A percentile compares a stretch with the other conserved stretches of the same genome.
These are phyloP conservation scores for Caenorhabditis doughertyi DNA, from an alignment of 2,888 invertebrate genomes.

Conservation along the genomic window DNA sequence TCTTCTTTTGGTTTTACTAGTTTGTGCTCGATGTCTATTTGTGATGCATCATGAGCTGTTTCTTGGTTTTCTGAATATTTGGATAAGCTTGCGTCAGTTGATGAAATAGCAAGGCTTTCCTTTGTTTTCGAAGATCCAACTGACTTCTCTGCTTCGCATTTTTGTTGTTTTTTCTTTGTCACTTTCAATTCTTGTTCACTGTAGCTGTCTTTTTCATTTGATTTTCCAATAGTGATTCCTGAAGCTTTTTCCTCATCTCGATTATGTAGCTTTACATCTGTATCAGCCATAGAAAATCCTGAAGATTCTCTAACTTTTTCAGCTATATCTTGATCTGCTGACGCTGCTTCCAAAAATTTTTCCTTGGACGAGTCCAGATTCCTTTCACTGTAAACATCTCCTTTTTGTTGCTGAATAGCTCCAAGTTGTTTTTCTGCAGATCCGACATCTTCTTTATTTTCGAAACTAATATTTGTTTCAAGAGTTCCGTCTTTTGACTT, in stretches of 20 bases:
- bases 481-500: constrained; percentile 5
- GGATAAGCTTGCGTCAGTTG: constrained; percentile 5
- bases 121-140: not conserved
- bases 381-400: constrained; percentile 17
- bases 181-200: constrained; percentile 43
- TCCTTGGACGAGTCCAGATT: constrained; percentile 10
- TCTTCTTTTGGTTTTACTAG: not conserved
- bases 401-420: not conserved
- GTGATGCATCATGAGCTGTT: constrained; percentile 6
- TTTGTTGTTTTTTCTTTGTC: constrained; percentile 31
- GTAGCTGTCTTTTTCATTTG: constrained; percentile 34
- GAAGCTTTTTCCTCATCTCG: not conserved
- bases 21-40: not conserved
- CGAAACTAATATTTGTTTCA: not conserved
- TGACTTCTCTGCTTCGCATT: not conserved
- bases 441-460: not conserved
- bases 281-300: not conserved
- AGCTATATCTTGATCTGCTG: not conserved
- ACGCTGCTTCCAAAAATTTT: not conserved
- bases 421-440: not conserved
- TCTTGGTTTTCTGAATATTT: constrained; percentile 10
- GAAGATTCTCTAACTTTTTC: constrained; percentile 3
- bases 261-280: not conserved
- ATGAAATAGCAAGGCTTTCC: constrained; percentile 31
- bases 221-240: constrained; percentile 4